Evolutionary conservation across 2,113 vertebrate species (phyloP).

Genomic region (Pelecanus crispus): DNA sequence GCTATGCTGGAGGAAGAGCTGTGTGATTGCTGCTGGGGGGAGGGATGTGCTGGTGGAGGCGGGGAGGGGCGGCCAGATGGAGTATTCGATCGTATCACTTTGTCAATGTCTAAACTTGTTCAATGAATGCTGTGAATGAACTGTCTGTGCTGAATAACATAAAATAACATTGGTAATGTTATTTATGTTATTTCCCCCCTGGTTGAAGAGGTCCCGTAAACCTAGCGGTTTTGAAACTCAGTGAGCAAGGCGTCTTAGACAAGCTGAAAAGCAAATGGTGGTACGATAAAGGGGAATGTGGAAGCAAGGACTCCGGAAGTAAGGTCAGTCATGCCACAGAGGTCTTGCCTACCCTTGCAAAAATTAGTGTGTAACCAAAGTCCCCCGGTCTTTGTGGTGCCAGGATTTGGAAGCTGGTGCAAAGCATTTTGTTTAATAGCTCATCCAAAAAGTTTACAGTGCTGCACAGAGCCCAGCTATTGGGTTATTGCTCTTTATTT

Average conservation of each 20-base stretch:
- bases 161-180: conserved; percentile 99
- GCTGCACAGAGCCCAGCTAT: background rate
- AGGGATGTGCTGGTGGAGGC: conserved; percentile 76
- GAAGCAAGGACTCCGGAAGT: conserved; percentile 97
- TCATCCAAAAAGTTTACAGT: background rate
- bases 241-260: conserved; percentile 99
- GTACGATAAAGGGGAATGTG: conserved; percentile 99
- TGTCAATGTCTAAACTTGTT: conserved; percentile 81
- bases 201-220: conserved; percentile 99
- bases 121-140: conserved; percentile 86
- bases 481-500: conserved; percentile 30
- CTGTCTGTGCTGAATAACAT: conserved; percentile 93
- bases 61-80: conserved; percentile 82
- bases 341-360: conserved; percentile 74
- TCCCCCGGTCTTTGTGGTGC: conserved; percentile 41
- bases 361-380: conserved; percentile 67
- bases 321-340: conserved; percentile 92
- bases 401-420: conserved; percentile 35
- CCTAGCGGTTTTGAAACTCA: conserved; percentile 99
- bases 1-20: conserved; percentile 76
- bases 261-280: conserved; percentile 99
- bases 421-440: background rate
- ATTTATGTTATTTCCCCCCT: conserved; percentile 99
- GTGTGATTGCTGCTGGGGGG: conserved; percentile 71
- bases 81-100: conserved; percentile 96